Evolutionary conservation across 2,888 invertebrate species (phyloP).

Genomic region (Sarcophaga caerulescens): DNA sequence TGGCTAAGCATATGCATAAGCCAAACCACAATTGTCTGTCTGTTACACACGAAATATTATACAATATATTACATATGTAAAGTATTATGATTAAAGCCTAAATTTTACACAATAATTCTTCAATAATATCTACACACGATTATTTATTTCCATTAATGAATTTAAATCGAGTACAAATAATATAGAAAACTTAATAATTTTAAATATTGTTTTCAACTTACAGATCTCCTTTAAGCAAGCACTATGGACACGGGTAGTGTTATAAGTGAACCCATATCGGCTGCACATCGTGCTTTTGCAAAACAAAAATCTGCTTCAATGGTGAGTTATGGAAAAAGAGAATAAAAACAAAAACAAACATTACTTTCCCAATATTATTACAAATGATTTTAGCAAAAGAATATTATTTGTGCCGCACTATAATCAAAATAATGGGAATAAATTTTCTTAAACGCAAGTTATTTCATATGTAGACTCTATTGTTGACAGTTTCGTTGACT

Average conservation of each 20-base stretch:
- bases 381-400: too few species aligned
- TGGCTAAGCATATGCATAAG: slow-evolving; percentile 16
- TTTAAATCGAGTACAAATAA: not conserved
- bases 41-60: slow-evolving; percentile 21
- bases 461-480: too few species aligned
- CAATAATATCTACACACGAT: not conserved
- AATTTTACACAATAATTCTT: slow-evolving; percentile 21
- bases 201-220: slow-evolving; percentile 18
- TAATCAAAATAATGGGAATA: too few species aligned
- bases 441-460: too few species aligned
- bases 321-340: slow-evolving; percentile 73
- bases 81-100: too few species aligned
- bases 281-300: slow-evolving; percentile 80
- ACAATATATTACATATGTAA: not conserved
- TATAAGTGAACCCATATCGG: slow-evolving; percentile 80
- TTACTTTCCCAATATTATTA: too few species aligned
- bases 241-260: slow-evolving; percentile 81
- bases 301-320: slow-evolving; percentile 81
- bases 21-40: not conserved
- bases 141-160: not conserved
- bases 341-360: not conserved
- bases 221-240: slow-evolving; percentile 49
- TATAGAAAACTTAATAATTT: not conserved
- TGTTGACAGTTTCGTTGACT: too few species aligned
- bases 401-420: too few species aligned